Evolutionary conservation across 2,113 vertebrate species (phyloP).

Genomic region (Colinus virginianus): DNA sequence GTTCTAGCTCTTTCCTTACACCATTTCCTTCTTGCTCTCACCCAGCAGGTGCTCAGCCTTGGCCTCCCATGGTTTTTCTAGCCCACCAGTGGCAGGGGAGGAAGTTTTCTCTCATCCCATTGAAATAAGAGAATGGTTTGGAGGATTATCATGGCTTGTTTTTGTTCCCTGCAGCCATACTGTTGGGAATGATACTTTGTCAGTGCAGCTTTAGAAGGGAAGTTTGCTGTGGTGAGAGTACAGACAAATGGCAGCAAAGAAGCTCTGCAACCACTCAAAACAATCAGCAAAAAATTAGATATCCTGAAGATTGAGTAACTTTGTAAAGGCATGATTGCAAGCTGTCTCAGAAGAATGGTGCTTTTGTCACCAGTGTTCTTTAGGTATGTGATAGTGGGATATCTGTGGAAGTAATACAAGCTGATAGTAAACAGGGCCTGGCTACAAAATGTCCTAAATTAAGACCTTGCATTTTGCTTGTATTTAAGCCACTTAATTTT

Average conservation of each 20-base stretch:
- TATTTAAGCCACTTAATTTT: background rate
- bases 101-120: background rate
- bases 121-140: background rate
- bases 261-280: background rate
- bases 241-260: background rate
- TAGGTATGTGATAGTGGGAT: background rate
- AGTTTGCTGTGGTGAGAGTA: background rate
- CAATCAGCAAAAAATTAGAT: background rate
- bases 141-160: background rate
- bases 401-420: background rate
- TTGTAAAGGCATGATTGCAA: background rate
- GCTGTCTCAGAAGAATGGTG: background rate
- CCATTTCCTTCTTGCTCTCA: accelerated
- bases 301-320: background rate
- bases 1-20: background rate
- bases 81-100: accelerated
- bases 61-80: background rate
- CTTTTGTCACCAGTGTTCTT: background rate
- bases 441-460: background rate
- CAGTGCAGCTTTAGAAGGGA: background rate
- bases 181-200: background rate
- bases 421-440: background rate
- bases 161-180: background rate
- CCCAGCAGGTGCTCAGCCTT: background rate
- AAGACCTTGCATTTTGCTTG: background rate